Percentiles rank a stretch among this genome's conserved stretches.
Conservation (phyloP, 2,113 vertebrate species). For the Misgurnus anguillicaudatus region DNA sequence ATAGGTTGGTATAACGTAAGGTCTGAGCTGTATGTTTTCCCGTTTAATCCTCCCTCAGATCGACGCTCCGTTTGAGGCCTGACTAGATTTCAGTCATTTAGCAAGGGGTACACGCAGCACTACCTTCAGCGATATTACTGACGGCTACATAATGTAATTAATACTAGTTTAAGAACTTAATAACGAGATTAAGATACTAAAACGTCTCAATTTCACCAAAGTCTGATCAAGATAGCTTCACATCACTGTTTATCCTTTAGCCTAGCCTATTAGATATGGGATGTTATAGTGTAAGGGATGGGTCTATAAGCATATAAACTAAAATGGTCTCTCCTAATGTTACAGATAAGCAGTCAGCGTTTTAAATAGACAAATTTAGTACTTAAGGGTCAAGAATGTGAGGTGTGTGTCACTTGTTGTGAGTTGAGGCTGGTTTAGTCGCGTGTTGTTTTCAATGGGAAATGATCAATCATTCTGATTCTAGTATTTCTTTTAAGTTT, state of each 20-base stretch:
- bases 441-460: background rate
- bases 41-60: slow-evolving; percentile 18
- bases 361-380: background rate
- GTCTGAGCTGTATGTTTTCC: too few relatives aligned
- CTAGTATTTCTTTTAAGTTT: background rate
- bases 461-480: background rate
- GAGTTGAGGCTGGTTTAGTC: background rate
- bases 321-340: background rate
- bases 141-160: background rate
- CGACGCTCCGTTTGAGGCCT: slow-evolving; percentile 31
- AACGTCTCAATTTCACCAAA: background rate
- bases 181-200: background rate
- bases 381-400: background rate
- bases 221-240: background rate
- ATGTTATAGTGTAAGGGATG: slow-evolving; percentile 1
- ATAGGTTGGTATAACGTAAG: background rate
- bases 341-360: background rate
- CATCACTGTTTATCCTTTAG: slow-evolving; percentile 26
- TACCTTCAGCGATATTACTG: background rate
- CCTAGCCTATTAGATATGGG: background rate
- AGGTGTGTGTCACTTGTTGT: background rate
- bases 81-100: slow-evolving; percentile 5
- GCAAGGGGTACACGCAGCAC: slow-evolving; percentile 25
- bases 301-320: background rate
- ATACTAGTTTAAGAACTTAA: background rate